phyloP scores from a whole-genome alignment of 2,888 invertebrate species.

The Pristionchus mayeri region DNA sequence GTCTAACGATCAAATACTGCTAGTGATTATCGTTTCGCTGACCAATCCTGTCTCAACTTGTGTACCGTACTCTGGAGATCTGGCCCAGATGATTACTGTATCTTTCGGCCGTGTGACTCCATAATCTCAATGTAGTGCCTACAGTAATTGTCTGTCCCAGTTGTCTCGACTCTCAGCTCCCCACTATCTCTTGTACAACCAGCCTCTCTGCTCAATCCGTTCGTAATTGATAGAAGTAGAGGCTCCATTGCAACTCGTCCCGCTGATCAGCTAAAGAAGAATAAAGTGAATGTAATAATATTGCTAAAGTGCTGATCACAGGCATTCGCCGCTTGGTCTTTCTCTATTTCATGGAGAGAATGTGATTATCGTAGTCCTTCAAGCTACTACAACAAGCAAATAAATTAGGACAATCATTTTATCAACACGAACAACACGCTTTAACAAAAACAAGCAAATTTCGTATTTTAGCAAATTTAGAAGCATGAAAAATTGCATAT shows the following conservation, averaged over 20 bases:
- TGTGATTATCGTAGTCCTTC: too few species aligned
- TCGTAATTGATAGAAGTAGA: not conserved
- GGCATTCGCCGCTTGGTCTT: too few species aligned
- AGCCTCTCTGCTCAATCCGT: not conserved
- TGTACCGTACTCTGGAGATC: not conserved
- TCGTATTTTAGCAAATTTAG: conserved; percentile 34
- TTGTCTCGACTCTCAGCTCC: not conserved
- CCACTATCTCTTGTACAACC: not conserved
- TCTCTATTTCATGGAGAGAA: too few species aligned
- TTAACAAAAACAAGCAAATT: conserved; percentile 41
- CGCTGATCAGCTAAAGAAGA: not conserved
- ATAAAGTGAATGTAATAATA: too few species aligned
- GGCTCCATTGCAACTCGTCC: not conserved
- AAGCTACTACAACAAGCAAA: too few species aligned
- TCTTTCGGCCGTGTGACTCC: not conserved
- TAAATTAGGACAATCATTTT: too few species aligned
- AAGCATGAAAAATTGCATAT: conserved; percentile 11
- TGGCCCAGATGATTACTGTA: not conserved
- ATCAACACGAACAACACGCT: conserved; percentile 44
- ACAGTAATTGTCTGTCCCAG: not conserved
- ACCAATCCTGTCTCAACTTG: not conserved
- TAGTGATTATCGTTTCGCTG: not conserved
- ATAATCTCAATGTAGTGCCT: not conserved
- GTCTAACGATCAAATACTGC: not conserved
- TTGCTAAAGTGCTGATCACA: too few species aligned